These are phyloP conservation scores for Eupelmus urozonus DNA, from an alignment of 2,888 invertebrate genomes.

Conservation along the genomic window DNA sequence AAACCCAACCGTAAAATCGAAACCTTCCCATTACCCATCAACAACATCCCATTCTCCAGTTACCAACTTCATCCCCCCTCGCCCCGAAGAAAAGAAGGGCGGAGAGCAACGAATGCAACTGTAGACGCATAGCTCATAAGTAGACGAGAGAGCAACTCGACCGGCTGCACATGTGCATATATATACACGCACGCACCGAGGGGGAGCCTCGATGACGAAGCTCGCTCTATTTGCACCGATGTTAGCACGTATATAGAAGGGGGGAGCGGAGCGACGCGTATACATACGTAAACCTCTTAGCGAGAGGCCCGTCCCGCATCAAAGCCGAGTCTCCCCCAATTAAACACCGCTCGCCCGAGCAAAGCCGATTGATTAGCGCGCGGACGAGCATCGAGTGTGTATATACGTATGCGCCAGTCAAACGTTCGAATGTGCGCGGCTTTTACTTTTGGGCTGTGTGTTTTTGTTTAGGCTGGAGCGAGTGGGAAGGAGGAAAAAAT, in stretches of 20 bases:
- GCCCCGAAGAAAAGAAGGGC: background rate
- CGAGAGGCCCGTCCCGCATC: background rate
- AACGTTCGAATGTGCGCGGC: background rate
- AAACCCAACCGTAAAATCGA: no score
- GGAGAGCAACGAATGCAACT: no score
- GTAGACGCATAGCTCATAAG: no score
- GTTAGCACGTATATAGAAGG: background rate
- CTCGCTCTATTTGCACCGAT: background rate
- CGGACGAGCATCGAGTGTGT: background rate
- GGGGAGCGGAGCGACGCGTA: background rate
- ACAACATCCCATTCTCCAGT: no score
- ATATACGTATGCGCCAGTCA: background rate
- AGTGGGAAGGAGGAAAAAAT: background rate
- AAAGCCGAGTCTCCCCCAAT: slow-evolving; percentile 27
- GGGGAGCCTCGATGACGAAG: background rate
- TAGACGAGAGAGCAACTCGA: no score
- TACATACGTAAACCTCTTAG: slow-evolving; percentile 24
- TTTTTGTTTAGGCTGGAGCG: slow-evolving; percentile 1
- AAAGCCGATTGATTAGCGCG: slow-evolving; percentile 28
- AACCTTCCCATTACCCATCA: no score
- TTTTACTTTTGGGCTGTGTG: background rate
- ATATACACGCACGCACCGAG: background rate
- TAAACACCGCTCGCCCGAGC: slow-evolving; percentile 14
- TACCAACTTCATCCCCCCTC: no score
- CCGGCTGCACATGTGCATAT: background rate